Conservation (phyloP, 2,888 invertebrate genomes). For the Poecilobothrus nobilitatus region DNA sequence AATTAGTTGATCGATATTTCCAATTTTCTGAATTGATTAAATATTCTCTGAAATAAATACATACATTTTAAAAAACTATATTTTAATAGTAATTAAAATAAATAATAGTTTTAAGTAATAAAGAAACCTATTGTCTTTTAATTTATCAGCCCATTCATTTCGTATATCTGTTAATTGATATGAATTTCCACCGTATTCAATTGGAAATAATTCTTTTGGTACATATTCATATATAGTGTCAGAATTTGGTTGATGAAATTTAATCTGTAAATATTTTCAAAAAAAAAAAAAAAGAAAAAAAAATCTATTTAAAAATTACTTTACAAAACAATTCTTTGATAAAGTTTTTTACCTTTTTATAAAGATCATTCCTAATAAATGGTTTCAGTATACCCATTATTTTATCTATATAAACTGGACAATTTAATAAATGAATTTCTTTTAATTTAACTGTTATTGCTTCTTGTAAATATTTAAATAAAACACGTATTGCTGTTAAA, state of each 20-base stretch:
- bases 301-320: not conserved
- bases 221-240: conserved; percentile 55
- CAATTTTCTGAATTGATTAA: conserved; percentile 8
- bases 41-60: conserved; percentile 9
- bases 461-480: conserved; percentile 34
- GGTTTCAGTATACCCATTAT: conserved; percentile 53
- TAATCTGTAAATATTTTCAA: conserved; percentile 51
- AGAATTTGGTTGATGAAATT: conserved; percentile 60
- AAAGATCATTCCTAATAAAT: conserved; percentile 55
- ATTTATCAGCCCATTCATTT: conserved; percentile 51
- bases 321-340: not conserved
- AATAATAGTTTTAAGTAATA: not conserved
- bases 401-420: conserved; percentile 55
- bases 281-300: no score
- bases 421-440: conserved; percentile 53
- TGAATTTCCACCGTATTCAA: conserved; percentile 60
- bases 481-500: conserved; percentile 32
- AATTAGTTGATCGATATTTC: not conserved
- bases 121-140: conserved; percentile 51
- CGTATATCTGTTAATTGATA: conserved; percentile 55
- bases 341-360: conserved; percentile 45
- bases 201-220: conserved; percentile 55
- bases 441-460: conserved; percentile 36
- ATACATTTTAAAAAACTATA: not conserved
- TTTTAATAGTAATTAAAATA: not conserved